A percentile compares a stretch with the other conserved stretches of the same genome.
phyloP scores from a whole-genome alignment of 2,888 invertebrate species.

The Orgyia antiqua region DNA sequence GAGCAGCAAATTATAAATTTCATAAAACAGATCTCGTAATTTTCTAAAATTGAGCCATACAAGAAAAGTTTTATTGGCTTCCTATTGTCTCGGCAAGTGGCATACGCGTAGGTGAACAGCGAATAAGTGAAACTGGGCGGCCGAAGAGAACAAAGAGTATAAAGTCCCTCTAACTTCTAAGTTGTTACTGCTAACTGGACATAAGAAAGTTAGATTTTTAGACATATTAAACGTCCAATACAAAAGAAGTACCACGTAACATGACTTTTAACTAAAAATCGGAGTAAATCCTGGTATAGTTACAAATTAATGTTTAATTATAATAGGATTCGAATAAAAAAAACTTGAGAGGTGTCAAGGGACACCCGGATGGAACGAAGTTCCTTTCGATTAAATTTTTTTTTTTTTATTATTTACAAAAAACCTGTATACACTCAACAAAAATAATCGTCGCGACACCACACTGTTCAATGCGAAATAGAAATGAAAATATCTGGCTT shows the following conservation, averaged over 20 bases:
- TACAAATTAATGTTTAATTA: no score
- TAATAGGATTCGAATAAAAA: no score
- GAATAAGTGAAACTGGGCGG: constrained; percentile 19
- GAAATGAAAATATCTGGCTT: no score
- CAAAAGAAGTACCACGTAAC: no score
- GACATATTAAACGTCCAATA: constrained; percentile 39
- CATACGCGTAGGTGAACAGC: constrained; percentile 12
- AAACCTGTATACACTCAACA: no score
- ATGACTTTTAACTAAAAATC: constrained; percentile 25
- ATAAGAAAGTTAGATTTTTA: constrained; percentile 52
- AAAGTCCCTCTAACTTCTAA: constrained; percentile 26
- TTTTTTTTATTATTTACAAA: no score
- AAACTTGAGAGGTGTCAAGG: no score
- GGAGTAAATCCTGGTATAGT: no score
- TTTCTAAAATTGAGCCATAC: constrained; percentile 66
- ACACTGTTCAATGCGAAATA: no score
- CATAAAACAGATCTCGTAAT: constrained; percentile 66
- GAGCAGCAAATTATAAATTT: constrained; percentile 53
- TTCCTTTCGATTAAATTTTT: no score
- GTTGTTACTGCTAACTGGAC: constrained; percentile 38
- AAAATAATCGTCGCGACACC: no score
- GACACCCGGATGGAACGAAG: no score
- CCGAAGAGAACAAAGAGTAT: constrained; percentile 32
- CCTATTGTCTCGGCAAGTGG: constrained; percentile 47
- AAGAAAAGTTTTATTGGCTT: constrained; percentile 71